Conservation (phyloP, 2,888 invertebrate species). For the Macrophya alboannulata region DNA sequence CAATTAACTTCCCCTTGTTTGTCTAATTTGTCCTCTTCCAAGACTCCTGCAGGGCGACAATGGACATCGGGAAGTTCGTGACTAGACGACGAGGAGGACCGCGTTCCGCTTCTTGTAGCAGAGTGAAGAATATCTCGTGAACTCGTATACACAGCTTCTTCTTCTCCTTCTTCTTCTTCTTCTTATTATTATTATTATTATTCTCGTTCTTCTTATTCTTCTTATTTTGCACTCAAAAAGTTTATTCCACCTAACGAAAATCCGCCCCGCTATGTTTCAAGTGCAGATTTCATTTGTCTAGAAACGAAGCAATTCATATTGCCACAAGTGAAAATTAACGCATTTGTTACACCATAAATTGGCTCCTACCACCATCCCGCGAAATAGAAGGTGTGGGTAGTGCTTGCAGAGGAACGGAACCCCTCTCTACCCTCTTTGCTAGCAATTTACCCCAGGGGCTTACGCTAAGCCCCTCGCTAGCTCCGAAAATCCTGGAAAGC, state of each 20-base stretch:
- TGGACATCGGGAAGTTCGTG: constrained; percentile 41
- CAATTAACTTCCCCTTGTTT: constrained; percentile 55
- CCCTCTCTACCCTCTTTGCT: constrained; percentile 37
- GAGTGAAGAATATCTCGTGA: neutral
- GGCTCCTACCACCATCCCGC: constrained; percentile 35
- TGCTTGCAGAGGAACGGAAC: constrained; percentile 5
- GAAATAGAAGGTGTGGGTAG: constrained; percentile 2
- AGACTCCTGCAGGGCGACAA: constrained; percentile 41
- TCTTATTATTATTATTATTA: neutral
- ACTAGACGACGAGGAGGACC: constrained; percentile 33
- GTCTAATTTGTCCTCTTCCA: constrained; percentile 52
- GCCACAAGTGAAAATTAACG: constrained; percentile 49
- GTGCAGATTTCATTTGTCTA: constrained; percentile 54
- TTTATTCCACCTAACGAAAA: neutral
- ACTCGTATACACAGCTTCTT: neutral
- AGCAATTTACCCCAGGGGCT: constrained; percentile 58
- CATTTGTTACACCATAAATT: constrained; percentile 57
- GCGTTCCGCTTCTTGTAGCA: neutral
- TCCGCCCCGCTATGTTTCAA: constrained; percentile 3
- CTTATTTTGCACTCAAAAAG: neutral
- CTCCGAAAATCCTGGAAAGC: constrained; percentile 55
- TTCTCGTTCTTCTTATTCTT: neutral
- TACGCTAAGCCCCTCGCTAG: constrained; percentile 53
- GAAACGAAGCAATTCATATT: constrained; percentile 57
- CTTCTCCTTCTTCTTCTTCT: neutral